Evolutionary conservation across 2,797 vertebrate species (phyloP), one percentile per base, ranked within the genome.

Genomic region (Merluccius polli): DNA sequence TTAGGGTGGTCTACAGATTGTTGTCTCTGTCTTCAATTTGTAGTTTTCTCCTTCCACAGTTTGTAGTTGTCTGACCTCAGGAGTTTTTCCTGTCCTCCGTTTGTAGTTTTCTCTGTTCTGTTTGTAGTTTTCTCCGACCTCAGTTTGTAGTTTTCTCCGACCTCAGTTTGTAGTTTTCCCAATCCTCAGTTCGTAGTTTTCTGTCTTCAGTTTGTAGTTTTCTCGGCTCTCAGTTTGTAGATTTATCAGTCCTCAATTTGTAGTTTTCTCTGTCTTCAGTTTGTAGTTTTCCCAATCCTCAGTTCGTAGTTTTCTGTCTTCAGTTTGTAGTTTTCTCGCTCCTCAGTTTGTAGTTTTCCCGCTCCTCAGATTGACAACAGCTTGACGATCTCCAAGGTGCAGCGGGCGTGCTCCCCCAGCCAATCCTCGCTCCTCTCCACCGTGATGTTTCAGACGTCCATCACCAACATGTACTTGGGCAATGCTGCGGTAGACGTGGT

Each of bases 401-500:
- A 84, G 27, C 73, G 15, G 16, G 90, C 88, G 11, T 93, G 90
- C 33, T 89, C 83, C 24, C 38, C 84, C 0, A 31, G 30, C 6
- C 75, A 27, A 0, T 63, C n/a, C 0, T 77, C 80, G 12, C 1
- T 83, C n/a, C 11, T 85, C 75, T 90, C 92, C 2, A 77, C 82
- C 0, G n/a, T 77, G 65, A 70, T 1, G 0, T 93, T 89, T 78
- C 31, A 72, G 21, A 67, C 38, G 0, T 71, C 89, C 69, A 87
- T 93, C 9, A 0, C n/a, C 21, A 27, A 1, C 0, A 87, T 91
- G 4, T 89, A 83, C 77, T n/a, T 88, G 16, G 85, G 84, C 79
- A 93, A 93, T 0, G 88, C 86, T 0, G 1, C 0, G 0, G 90
- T 93, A 35, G 92, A 92, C 9, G 6, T 70, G 3, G 2, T 35